These are phyloP conservation scores for Andrena praecox DNA, from an alignment of 2,888 invertebrate species.

Conservation along the genomic window DNA sequence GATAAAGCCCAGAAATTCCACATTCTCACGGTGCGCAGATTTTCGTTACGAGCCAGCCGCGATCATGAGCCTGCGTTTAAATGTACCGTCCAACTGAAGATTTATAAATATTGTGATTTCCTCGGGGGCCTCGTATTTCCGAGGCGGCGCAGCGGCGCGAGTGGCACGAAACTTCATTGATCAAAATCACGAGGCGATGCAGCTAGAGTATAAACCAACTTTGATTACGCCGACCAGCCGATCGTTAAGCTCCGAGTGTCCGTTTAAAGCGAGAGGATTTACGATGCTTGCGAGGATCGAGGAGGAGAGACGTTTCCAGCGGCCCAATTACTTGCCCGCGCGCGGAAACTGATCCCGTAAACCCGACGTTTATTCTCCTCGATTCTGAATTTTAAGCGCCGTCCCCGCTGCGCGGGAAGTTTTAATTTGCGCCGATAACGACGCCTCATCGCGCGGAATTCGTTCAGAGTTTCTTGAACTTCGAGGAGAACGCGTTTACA, in stretches of 20 bases:
- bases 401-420: slow-evolving; percentile 5
- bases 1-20: not conserved
- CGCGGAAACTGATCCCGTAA: not conserved
- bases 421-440: slow-evolving; percentile 1
- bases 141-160: not conserved
- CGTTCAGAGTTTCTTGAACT: not conserved
- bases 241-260: slow-evolving; percentile 37
- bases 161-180: not conserved
- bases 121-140: not conserved
- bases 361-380: slow-evolving; percentile 5
- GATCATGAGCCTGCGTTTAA: not conserved
- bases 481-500: not conserved
- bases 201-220: slow-evolving; percentile 6
- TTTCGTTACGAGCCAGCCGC: not conserved
- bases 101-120: not conserved
- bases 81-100: not conserved
- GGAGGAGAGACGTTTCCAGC: not conserved
- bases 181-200: slow-evolving; percentile 11
- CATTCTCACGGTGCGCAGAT: not conserved
- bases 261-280: slow-evolving; percentile 42
- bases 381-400: slow-evolving; percentile 12
- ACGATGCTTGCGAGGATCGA: slow-evolving; percentile 29
- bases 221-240: slow-evolving; percentile 2
- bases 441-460: not conserved
- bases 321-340: slow-evolving; percentile 9